These are phyloP conservation scores for Addax nasomaculatus DNA, from an alignment of 2,113 vertebrate genomes.

Conservation along the genomic window DNA sequence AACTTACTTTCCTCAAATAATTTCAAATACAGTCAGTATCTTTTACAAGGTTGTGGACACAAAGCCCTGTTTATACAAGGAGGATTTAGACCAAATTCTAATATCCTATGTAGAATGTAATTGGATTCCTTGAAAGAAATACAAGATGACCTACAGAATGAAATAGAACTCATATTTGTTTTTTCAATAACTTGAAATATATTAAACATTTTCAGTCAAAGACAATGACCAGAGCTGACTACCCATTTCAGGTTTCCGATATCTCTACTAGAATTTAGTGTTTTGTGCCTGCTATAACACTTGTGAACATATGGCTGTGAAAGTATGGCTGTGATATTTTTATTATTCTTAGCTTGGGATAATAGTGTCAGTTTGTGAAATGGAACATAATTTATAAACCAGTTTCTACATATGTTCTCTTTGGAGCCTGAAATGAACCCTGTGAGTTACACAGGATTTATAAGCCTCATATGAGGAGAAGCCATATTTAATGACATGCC, in stretches of 20 bases:
- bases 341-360: neutral
- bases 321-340: neutral
- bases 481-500: neutral
- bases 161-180: neutral
- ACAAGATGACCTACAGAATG: neutral
- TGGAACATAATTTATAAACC: neutral
- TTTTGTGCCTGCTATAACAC: neutral
- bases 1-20: slow-evolving; percentile 40
- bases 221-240: neutral
- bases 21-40: slow-evolving; percentile 14
- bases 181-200: neutral
- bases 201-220: slow-evolving; percentile 26
- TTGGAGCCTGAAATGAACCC: neutral
- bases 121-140: slow-evolving; percentile 26
- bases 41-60: slow-evolving; percentile 9
- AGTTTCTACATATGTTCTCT: neutral
- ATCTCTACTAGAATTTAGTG: neutral
- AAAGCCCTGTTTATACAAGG: slow-evolving; percentile 34
- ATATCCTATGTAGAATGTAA: neutral
- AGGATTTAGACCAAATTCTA: neutral
- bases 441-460: neutral
- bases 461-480: neutral
- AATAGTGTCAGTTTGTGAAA: neutral
- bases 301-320: neutral
- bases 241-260: neutral